Conservation (phyloP, 2,113 vertebrate genomes). For the Clarias magur region DNA sequence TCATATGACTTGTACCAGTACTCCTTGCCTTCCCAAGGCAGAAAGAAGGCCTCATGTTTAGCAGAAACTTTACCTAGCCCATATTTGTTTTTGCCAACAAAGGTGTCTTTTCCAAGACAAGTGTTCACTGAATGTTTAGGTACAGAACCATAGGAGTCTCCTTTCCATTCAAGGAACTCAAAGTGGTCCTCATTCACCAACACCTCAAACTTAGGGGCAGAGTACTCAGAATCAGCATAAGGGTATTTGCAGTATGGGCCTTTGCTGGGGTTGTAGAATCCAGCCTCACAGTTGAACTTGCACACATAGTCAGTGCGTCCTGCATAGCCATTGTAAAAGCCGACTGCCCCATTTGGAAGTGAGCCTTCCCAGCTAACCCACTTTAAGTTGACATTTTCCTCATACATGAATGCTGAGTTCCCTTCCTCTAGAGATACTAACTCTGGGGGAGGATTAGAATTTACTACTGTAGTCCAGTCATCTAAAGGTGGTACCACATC, state of each 20-base stretch:
- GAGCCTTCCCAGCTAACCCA: conserved; percentile 57
- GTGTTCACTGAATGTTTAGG: conserved; percentile 48
- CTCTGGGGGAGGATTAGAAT: conserved; percentile 4
- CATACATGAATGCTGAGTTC: conserved; percentile 43
- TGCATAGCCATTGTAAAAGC: conserved; percentile 57
- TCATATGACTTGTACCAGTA: conserved; percentile 62
- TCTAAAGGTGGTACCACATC: conserved; percentile 60
- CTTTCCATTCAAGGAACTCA: conserved; percentile 55
- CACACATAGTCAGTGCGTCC: conserved; percentile 56
- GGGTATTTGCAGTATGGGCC: conserved; percentile 58
- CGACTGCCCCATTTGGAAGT: conserved; percentile 53
- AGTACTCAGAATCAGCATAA: conserved; percentile 48
- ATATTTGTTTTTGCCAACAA: conserved; percentile 61
- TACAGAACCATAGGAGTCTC: conserved; percentile 47
- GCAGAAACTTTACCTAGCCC: conserved; percentile 59
- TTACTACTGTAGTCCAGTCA: conserved; percentile 9
- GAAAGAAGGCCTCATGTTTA: conserved; percentile 59
- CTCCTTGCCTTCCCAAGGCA: conserved; percentile 58
- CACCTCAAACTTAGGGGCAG: conserved; percentile 45
- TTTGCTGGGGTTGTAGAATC: conserved; percentile 55
- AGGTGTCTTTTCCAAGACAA: conserved; percentile 33
- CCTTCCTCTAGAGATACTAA: not conserved
- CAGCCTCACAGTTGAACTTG: conserved; percentile 53
- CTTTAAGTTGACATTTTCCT: conserved; percentile 51
- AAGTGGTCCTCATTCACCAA: conserved; percentile 56